Conservation (phyloP, 2,888 invertebrate species). For the Choristoneura rosaceana region DNA sequence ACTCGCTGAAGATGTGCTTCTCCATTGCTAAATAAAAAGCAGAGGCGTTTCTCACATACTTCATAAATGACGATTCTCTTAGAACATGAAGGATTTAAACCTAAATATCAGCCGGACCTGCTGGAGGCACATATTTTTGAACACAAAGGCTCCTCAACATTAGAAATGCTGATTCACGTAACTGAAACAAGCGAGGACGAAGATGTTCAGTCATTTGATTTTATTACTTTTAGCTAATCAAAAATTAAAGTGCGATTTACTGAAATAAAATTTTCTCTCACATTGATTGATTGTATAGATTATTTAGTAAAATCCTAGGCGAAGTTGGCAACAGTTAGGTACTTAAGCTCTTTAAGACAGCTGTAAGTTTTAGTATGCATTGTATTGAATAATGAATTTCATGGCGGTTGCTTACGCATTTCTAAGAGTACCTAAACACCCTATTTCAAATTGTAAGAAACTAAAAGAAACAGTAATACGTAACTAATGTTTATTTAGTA, state of each 20-base stretch:
- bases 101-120: no score
- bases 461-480: background rate
- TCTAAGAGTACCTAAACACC: background rate
- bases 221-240: background rate
- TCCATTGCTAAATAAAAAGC: no score
- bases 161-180: no score
- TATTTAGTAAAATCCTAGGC: background rate
- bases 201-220: no score
- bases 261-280: background rate
- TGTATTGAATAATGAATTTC: background rate
- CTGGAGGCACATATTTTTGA: no score
- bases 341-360: background rate
- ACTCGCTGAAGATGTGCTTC: no score
- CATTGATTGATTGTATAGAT: background rate
- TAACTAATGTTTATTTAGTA: conserved; percentile 23
- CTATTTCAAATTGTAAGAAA: conserved; percentile 1
- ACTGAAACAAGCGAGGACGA: no score
- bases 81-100: no score
- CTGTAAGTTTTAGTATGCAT: background rate
- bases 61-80: no score
- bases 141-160: no score
- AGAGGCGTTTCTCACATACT: no score
- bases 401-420: background rate
- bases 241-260: background rate
- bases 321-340: background rate